phyloP scores from a whole-genome alignment of 2,113 vertebrate genomes.

The Rana temporaria region DNA sequence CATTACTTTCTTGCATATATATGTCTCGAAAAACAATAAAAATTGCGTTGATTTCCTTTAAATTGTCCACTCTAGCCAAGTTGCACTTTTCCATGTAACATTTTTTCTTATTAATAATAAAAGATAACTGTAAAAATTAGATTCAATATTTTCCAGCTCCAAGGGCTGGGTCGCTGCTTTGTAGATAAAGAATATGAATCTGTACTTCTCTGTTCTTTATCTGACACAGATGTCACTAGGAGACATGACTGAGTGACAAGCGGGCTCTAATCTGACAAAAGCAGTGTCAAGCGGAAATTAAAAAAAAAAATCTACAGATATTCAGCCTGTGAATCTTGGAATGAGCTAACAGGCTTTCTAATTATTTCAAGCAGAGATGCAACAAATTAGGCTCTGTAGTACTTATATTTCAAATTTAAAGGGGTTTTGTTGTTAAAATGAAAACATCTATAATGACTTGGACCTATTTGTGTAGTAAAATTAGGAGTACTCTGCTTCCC shows the following conservation, averaged over 20 bases:
- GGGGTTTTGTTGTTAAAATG: too few species aligned
- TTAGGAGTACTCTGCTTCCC: too few species aligned
- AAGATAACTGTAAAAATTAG: too few species aligned
- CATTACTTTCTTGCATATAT: too few species aligned
- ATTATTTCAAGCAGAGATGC: not conserved
- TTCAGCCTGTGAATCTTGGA: not conserved
- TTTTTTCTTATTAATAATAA: too few species aligned
- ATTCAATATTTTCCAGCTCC: not conserved
- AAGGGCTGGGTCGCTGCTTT: not conserved
- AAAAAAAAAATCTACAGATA: conserved; percentile 15
- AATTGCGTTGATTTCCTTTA: too few species aligned
- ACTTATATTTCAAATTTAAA: not conserved
- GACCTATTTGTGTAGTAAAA: too few species aligned
- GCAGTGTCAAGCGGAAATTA: conserved; percentile 32
- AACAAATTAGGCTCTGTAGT: not conserved
- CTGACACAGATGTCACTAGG: conserved; percentile 32
- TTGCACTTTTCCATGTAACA: too few species aligned
- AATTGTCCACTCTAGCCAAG: too few species aligned
- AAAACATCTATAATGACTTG: too few species aligned
- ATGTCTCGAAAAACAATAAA: too few species aligned
- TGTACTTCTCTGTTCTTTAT: conserved; percentile 2
- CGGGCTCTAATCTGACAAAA: conserved; percentile 8
- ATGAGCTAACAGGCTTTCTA: not conserved
- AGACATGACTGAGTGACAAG: conserved; percentile 12
- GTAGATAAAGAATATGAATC: not conserved